Evolutionary conservation across 2,888 invertebrate genomes (phyloP), one percentile per base, ranked within the genome.

Genomic region (Ceratothoa steindachneri): DNA sequence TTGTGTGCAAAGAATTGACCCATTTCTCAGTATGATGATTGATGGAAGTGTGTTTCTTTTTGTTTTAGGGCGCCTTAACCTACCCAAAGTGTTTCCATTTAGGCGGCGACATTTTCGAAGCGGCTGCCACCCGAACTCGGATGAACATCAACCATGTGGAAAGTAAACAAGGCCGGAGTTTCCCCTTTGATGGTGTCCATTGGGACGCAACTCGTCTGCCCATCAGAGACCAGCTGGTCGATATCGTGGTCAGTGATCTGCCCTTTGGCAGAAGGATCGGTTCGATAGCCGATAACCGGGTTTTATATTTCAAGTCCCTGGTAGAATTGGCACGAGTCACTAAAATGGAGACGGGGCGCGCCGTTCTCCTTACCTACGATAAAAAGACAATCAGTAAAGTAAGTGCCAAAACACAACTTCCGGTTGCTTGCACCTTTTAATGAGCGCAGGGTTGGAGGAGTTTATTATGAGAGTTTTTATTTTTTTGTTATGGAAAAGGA

Each of bases 241-340:
- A 89, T 82, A 85, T 87, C 9, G 84, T 88, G 76, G 85, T 88
- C 52, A 87, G 88, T 5, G 89, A 89, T 81, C 81, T 89, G 82
- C 88, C 88, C 3, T 88, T 88, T 83, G 88, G 88, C 9, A 86
- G 86, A 81, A 83, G 89, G 78, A 85, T 86, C 72, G 88, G 88
- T 3, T 84, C 84, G 7, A 86, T 84, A 81, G 80, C 80, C 2
- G 85, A 87, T 80, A 89, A 89, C 81, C 82, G 85, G 76, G 81
- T 83, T 4, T 82, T 88, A 55, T 89, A 89, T 80, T 86, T 85
- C 52, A 77, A 82, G 41, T 83, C 85, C 31, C 81, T 89, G 69
- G 74, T 82, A 52, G 88, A 88, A 82, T 83, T 88, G 82, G 87
- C 86, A 0, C 82, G 88, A 80, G 85, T 86, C 0, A 81, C 84